phyloP scores from a whole-genome alignment of 2,797 vertebrate species.

The Zalophus californianus region DNA sequence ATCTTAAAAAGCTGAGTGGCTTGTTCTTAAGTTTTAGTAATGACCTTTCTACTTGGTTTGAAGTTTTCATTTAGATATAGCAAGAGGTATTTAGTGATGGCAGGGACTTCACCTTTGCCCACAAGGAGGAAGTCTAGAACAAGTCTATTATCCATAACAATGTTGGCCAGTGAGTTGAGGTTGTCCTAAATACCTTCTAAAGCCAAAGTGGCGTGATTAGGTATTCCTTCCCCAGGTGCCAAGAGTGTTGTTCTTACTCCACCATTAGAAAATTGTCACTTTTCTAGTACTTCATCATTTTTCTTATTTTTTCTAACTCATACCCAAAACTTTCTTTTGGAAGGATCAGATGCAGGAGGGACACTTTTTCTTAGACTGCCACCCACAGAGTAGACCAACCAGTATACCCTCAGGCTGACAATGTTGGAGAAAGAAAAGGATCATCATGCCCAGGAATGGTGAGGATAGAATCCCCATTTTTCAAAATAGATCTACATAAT shows the following conservation, averaged over 20 bases:
- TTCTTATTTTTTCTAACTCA: not conserved
- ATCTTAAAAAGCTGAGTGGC: not conserved
- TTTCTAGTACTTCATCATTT: not conserved
- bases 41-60: conserved; percentile 6
- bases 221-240: not conserved
- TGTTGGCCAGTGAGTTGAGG: not conserved
- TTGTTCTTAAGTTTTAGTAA: not conserved
- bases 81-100: not conserved
- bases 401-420: not conserved
- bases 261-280: not conserved
- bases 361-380: not conserved
- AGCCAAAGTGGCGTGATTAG: not conserved
- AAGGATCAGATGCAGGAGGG: not conserved
- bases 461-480: not conserved
- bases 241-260: not conserved
- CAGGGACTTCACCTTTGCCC: not conserved
- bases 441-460: not conserved
- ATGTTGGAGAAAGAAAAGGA: not conserved
- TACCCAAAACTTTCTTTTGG: not conserved
- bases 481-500: not conserved
- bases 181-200: not conserved
- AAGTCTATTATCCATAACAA: not conserved
- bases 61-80: not conserved
- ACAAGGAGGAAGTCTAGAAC: not conserved
- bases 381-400: not conserved